A percentile compares a stretch with the other conserved stretches of the same genome.
These are phyloP conservation scores for Drosophila santomea DNA, from an alignment of 1,140 invertebrate genomes.

Conservation along the genomic window DNA sequence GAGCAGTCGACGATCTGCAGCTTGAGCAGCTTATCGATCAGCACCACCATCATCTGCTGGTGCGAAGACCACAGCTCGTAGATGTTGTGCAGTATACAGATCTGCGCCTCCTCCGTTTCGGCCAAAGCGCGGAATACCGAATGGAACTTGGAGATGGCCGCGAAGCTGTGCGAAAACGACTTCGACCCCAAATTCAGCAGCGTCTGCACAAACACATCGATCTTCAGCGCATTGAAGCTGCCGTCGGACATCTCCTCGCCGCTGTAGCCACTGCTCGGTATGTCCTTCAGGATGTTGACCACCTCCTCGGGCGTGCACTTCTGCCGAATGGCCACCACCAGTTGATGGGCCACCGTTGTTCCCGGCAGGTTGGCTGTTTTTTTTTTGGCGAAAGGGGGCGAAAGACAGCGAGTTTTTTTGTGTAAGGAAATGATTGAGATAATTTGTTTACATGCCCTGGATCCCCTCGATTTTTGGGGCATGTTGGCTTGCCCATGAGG, in stretches of 20 bases:
- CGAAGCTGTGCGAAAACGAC: conserved; percentile 99
- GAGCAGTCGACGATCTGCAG: conserved; percentile 98
- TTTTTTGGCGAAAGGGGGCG: not conserved
- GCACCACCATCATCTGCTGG: conserved; percentile 98
- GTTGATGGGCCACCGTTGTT: conserved; percentile 92
- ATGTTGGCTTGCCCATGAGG: too few relatives aligned
- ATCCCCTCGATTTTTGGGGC: too few relatives aligned
- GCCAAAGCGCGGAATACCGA: conserved; percentile 96
- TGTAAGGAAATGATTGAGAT: too few relatives aligned
- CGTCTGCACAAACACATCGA: conserved; percentile 98
- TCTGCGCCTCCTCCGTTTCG: conserved; percentile 97
- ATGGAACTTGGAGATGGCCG: conserved; percentile 98
- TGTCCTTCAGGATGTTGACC: conserved; percentile 93
- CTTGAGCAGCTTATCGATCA: conserved; percentile 98
- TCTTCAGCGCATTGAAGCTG: conserved; percentile 95
- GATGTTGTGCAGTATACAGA: conserved; percentile 96
- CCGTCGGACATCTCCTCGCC: conserved; percentile 88
- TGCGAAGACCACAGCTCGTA: conserved; percentile 97
- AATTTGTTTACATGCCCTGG: too few relatives aligned
- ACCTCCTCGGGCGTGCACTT: conserved; percentile 96
- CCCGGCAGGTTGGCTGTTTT: conserved; percentile 91
- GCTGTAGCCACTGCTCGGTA: conserved; percentile 92
- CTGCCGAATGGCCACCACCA: conserved; percentile 93
- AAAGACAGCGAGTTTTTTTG: not conserved
- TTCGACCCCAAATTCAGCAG: conserved; percentile 97